Conservation (phyloP, 2,113 vertebrate species). For the Takifugu bimaculatus region DNA sequence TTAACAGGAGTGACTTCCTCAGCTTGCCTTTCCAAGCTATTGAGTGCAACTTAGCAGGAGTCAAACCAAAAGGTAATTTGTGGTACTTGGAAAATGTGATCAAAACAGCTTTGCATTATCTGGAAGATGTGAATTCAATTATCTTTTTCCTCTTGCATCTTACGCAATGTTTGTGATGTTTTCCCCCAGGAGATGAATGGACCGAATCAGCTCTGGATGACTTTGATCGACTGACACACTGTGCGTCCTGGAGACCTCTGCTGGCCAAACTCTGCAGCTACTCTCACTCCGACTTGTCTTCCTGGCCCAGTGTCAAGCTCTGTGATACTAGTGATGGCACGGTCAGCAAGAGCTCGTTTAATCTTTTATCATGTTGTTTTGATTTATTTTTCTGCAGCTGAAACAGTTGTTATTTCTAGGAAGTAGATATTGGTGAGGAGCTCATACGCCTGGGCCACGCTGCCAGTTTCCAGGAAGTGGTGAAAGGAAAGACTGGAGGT, state of each 20-base stretch:
- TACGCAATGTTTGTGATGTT: no score
- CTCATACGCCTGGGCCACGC: conserved; percentile 80
- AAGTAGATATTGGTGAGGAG: conserved; percentile 80
- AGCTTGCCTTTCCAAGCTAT: conserved; percentile 94
- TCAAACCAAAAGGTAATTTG: conserved; percentile 78
- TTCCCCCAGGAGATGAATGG: conserved; percentile 75
- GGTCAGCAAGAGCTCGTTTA: conserved; percentile 56
- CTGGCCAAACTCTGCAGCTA: conserved; percentile 87
- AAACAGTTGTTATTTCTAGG: conserved; percentile 53
- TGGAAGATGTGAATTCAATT: not conserved
- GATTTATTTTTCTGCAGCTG: not conserved
- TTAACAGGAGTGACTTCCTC: conserved; percentile 87
- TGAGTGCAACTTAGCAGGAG: conserved; percentile 84
- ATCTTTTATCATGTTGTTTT: not conserved
- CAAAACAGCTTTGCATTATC: not conserved
- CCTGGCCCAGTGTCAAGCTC: conserved; percentile 82
- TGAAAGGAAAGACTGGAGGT: conserved; percentile 12
- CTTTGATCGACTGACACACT: conserved; percentile 81
- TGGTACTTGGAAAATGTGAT: not conserved
- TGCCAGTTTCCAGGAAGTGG: conserved; percentile 57
- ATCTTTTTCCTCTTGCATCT: not conserved
- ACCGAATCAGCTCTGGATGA: conserved; percentile 78
- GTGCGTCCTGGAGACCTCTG: conserved; percentile 81
- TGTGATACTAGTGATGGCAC: conserved; percentile 63
- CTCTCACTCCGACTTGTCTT: conserved; percentile 69